Evolutionary conservation across 1,140 invertebrate species (phyloP), one percentile per base, ranked within the genome.

Genomic region (Brachionus angularis): DNA sequence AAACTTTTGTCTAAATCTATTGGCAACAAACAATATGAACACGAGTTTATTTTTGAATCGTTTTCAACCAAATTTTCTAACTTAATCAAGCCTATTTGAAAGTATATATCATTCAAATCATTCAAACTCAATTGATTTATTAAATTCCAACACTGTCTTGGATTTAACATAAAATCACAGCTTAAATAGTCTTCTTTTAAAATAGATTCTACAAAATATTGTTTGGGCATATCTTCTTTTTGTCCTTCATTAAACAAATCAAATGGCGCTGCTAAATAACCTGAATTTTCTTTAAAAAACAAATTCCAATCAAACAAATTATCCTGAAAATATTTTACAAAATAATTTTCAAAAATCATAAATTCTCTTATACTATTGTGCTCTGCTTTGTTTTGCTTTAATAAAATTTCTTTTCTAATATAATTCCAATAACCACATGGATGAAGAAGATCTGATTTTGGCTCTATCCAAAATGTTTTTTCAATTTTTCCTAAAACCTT

Each of bases 351-450:
- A 58, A 58, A 58, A 2, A 58, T 12, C 5, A 21, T 33, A 25
- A 58, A 58, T 18, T 18, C 34, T 21, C 36, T n/a, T 42, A 36
- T 14, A 16, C 39, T 34, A 39, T 36, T 58, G 18, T 58, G 39
- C 21, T 58, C 52, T 39, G 5, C 53, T n/a, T 58, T 58, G 23
- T 58, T 23, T 58, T 21, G 8, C 4, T 58, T 58, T 52, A 52
- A 52, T 29, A 29, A 29, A 52, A 58, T 58, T 12, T 58, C 53
- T 39, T 36, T 36, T 25, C 47, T 25, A 64, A 64, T n/a, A 64
- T 47, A 64, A 25, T 64, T 46, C 58, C 58, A 64, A 64, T 31
- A 64, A 21, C 58, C 58, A 42, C 58, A 64, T 31, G 58, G 58
- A 64, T 64, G 58, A 7, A 64, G 3, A n/a, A 33, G n/a, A 39